Evolutionary conservation across 2,888 invertebrate genomes (phyloP), one percentile per base, ranked within the genome.

Genomic region (Clunio marinus): DNA sequence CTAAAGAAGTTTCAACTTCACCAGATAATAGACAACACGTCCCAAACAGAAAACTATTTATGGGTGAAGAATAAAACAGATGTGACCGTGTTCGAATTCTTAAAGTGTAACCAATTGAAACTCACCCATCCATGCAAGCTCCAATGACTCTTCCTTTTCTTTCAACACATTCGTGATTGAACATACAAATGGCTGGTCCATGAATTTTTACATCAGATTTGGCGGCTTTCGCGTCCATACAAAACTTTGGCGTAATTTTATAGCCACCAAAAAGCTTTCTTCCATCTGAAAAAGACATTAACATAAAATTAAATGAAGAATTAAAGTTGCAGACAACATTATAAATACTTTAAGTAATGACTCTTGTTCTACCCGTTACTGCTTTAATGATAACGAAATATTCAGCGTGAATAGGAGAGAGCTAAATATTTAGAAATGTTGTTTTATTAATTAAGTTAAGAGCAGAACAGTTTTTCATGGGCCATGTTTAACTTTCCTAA

Each of bases 141-240:
- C 93, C 93, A 0, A 94, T 90, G 72, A 93, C 88, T 75, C 88
- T 86, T 0, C 94, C 94, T 0, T 85, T 86, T 70, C 90, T 81
- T 72, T 88, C 87, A 1, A 83, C 82, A 75, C 94, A 94, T 76
- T 94, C 93, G 74, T 92, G 91, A 79, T 94, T 93, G 81, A 94
- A 95, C 94, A 94, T 94, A 78, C 94, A 94, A 74, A 92, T 87
- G 41, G 88, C 89, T 45, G 87, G 87, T 1, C 88, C 88, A 72
- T 82, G 81, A n/a, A 76, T 73, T 51, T 79, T 75, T 2, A 82
- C 80, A 73, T 86, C 84, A 55, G 83, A 81, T 71, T 81, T 75
- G 37, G 80, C 80, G 41, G 86, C 84, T 75, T 86, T 80, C 3
- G 87, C 83, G 20, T 90, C 86, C 74, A 88, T 87, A 78, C 93